A percentile compares a stretch with the other conserved stretches of the same genome.
phyloP scores from a whole-genome alignment of 2,113 vertebrate genomes.

The Mirza zaza region DNA sequence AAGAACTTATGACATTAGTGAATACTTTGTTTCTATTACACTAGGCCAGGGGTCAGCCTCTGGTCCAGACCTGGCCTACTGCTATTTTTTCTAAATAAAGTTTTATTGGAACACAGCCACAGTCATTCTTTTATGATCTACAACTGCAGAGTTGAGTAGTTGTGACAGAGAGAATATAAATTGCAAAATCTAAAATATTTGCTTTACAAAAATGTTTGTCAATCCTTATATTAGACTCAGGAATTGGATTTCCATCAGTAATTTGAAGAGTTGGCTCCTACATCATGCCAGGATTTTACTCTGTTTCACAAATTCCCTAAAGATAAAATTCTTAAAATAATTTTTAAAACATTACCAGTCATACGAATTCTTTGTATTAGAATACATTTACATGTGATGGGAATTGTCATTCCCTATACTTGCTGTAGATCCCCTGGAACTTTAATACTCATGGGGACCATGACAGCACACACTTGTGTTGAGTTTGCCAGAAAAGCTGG shows the following conservation, averaged over 20 bases:
- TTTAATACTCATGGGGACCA: neutral
- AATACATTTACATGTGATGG: neutral
- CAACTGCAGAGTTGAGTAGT: neutral
- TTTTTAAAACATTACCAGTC: neutral
- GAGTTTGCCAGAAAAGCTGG: neutral
- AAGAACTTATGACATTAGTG: neutral
- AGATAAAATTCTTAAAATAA: neutral
- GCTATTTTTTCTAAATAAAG: neutral
- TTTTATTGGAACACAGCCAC: neutral
- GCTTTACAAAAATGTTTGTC: neutral
- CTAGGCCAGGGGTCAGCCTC: neutral
- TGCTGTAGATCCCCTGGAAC: neutral
- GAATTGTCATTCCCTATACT: neutral
- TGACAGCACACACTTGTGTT: neutral
- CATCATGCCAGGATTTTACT: neutral
- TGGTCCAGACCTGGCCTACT: neutral
- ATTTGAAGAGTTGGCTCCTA: neutral
- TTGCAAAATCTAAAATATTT: neutral
- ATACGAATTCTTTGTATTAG: neutral
- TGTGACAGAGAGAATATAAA: accelerated
- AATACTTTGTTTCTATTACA: neutral
- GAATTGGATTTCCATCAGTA: neutral
- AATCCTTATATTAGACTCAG: accelerated
- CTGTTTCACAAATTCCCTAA: neutral
- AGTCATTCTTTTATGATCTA: neutral